Evolutionary conservation across 2,797 vertebrate species (phyloP).

Genomic region (Chrysocyon brachyurus): DNA sequence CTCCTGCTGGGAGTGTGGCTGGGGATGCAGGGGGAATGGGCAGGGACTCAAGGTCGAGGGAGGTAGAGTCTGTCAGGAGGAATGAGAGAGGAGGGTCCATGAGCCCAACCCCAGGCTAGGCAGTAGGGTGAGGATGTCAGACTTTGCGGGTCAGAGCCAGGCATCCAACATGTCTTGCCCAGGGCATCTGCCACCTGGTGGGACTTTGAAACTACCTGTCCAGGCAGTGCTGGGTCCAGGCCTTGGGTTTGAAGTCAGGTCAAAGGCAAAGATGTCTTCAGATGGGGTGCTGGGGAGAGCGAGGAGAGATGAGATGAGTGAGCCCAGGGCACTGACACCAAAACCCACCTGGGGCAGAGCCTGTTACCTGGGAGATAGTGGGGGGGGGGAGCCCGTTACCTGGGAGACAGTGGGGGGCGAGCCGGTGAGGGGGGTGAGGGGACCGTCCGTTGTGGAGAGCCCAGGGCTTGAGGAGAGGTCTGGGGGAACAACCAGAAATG

Average conservation of each 20-base stretch:
- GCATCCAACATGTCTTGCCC: not conserved
- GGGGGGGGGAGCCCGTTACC: slow-evolving; percentile 59
- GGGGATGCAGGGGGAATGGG: not conserved
- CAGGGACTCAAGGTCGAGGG: not conserved
- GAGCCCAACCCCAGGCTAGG: not conserved
- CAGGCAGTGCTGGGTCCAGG: slow-evolving; percentile 7
- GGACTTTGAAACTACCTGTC: slow-evolving; percentile 66
- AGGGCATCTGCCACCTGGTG: not conserved
- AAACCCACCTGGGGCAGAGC: not conserved
- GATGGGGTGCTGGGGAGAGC: slow-evolving; percentile 44
- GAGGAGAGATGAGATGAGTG: not conserved
- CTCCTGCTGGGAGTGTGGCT: not conserved
- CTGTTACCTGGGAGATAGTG: slow-evolving; percentile 73
- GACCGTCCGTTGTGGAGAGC: not conserved
- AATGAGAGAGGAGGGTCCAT: not conserved
- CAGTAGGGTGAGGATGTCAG: not conserved
- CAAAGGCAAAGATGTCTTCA: slow-evolving; percentile 61
- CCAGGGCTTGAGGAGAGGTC: not conserved
- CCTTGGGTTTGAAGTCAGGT: slow-evolving; percentile 41
- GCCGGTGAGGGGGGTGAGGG: not conserved
- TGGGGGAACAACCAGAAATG: slow-evolving; percentile 59
- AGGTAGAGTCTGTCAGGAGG: slow-evolving; percentile 59
- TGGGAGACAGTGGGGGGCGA: slow-evolving; percentile 28
- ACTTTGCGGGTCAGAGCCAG: not conserved
- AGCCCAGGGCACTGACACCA: not conserved